Evolutionary conservation across 92 coral and sea anemone species (phyloP).

Genomic region (Paramuricea clavata): DNA sequence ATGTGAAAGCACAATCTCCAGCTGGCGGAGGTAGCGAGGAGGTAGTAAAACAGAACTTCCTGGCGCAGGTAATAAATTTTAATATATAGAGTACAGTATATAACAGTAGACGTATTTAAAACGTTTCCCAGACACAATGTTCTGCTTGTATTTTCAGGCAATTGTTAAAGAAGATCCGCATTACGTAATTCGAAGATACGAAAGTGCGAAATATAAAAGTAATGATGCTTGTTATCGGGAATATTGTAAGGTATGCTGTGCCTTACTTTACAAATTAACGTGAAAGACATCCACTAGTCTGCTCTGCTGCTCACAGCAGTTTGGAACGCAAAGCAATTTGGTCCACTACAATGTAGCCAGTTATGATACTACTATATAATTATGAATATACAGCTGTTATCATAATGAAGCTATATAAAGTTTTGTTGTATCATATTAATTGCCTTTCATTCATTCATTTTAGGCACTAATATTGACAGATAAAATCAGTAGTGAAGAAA

Average conservation of each 20-base stretch:
- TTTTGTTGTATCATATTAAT: background rate
- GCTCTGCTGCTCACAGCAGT: no score
- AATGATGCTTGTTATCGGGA: slow-evolving; percentile 86
- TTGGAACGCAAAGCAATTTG: no score
- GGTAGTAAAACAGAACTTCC: background rate
- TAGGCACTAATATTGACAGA: slow-evolving; percentile 92
- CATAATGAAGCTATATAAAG: background rate
- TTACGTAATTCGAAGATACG: slow-evolving; percentile 93
- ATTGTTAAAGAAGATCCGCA: slow-evolving; percentile 89
- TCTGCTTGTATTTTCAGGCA: slow-evolving; percentile 59
- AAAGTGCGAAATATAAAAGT: slow-evolving; percentile 87
- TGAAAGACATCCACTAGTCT: no score
- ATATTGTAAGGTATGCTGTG: slow-evolving; percentile 79
- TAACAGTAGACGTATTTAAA: background rate
- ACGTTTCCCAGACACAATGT: background rate
- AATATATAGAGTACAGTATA: background rate
- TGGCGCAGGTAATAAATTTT: background rate
- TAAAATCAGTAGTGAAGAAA: slow-evolving; percentile 70
- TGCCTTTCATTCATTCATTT: background rate
- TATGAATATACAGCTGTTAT: slow-evolving; percentile 1
- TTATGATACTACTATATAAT: no score
- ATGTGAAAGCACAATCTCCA: no score
- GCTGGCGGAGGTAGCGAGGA: no score
- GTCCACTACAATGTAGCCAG: no score
- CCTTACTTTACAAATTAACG: background rate